Conservation (phyloP, 2,113 vertebrate genomes). For the Clarias magur region DNA sequence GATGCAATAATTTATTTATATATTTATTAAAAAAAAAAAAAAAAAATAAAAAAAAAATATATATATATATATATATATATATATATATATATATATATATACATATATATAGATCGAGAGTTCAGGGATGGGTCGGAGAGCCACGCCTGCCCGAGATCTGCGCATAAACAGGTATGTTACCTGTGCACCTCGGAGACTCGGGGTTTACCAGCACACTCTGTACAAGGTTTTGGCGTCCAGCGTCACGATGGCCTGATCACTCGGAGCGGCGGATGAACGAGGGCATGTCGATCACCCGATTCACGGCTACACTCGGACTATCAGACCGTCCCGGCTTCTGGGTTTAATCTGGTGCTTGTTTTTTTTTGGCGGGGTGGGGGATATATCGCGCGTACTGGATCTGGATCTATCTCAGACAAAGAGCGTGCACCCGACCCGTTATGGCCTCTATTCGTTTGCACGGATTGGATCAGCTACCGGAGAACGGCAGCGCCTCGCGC, state of each 20-base stretch:
- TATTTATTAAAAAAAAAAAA: background rate
- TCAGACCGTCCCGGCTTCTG: background rate
- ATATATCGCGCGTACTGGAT: background rate
- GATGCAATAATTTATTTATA: background rate
- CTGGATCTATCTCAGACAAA: slow-evolving; percentile 41
- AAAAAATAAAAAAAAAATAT: background rate
- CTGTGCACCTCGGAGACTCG: slow-evolving; percentile 60
- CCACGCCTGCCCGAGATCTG: slow-evolving; percentile 56
- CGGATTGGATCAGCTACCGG: slow-evolving; percentile 69
- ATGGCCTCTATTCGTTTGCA: slow-evolving; percentile 73
- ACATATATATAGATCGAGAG: background rate
- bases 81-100: too few relatives aligned
- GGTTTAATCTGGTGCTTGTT: background rate
- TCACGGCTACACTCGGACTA: slow-evolving; percentile 27
- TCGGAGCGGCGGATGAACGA: slow-evolving; percentile 1
- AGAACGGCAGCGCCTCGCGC: slow-evolving; percentile 72
- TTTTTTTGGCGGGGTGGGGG: background rate
- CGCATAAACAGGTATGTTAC: slow-evolving; percentile 68
- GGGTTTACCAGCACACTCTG: background rate
- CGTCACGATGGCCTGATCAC: slow-evolving; percentile 33
- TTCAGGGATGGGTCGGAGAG: slow-evolving; percentile 53
- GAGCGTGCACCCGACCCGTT: slow-evolving; percentile 41
- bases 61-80: too few relatives aligned
- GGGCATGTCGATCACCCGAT: slow-evolving; percentile 46
- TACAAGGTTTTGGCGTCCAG: slow-evolving; percentile 33